Conservation (phyloP, 2,797 vertebrate species). For the Limnodromus scolopaceus region DNA sequence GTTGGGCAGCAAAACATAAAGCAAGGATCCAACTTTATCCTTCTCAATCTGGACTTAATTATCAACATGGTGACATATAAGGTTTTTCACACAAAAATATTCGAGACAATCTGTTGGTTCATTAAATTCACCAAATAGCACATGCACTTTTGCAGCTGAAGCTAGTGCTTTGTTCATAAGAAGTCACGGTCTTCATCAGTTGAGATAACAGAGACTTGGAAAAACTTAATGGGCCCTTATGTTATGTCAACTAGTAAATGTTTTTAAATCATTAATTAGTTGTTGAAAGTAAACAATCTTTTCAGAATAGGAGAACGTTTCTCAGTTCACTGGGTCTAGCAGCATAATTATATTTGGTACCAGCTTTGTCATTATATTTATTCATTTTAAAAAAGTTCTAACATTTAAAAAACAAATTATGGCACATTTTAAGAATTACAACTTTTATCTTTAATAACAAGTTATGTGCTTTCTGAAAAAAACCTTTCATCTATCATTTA, state of each 20-base stretch:
- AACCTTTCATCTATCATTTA: not conserved
- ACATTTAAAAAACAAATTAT: not conserved
- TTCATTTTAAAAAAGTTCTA: not conserved
- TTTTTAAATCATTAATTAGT: not conserved
- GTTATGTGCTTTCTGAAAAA: not conserved
- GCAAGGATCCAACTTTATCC: not conserved
- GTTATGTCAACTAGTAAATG: not conserved
- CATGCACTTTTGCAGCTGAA: not conserved
- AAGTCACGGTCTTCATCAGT: not conserved
- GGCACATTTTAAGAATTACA: not conserved
- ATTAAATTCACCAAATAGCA: not conserved
- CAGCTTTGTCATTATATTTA: not conserved
- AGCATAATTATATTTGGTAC: not conserved
- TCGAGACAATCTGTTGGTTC: not conserved
- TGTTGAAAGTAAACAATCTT: not conserved
- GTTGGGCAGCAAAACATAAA: not conserved
- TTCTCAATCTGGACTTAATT: not conserved
- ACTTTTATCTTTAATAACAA: not conserved
- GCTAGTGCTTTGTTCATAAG: not conserved
- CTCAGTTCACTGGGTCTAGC: not conserved
- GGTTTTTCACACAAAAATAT: not conserved
- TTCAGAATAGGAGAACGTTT: not conserved
- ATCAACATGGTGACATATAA: not conserved
- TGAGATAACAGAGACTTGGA: not conserved
- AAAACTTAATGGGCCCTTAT: not conserved